A percentile compares a stretch with the other conserved stretches of the same genome.
phyloP scores from a whole-genome alignment of 2,888 invertebrate genomes.

The Tipula helvola region DNA sequence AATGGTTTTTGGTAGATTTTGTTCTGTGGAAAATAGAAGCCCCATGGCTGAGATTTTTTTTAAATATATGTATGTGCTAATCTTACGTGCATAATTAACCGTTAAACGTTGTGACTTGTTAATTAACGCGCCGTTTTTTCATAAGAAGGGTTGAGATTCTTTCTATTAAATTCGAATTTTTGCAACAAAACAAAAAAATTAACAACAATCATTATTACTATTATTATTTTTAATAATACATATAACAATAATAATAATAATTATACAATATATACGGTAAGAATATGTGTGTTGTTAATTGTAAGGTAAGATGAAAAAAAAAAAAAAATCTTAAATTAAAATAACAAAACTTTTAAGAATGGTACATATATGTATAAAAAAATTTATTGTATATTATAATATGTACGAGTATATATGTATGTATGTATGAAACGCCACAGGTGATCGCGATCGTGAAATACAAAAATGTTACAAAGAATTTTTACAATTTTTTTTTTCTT shows the following conservation, averaged over 20 bases:
- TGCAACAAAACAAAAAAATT: background rate
- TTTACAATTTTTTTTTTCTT: background rate
- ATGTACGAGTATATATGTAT: background rate
- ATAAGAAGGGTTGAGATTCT: background rate
- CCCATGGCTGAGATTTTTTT: background rate
- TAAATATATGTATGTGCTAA: background rate
- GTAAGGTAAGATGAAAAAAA: background rate
- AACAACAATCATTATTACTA: background rate
- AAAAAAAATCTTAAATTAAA: background rate
- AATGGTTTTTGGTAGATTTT: background rate
- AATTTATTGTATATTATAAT: background rate
- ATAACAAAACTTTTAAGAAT: background rate
- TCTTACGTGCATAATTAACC: background rate
- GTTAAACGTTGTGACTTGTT: background rate
- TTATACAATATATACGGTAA: background rate
- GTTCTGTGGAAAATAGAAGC: background rate
- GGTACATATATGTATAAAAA: background rate
- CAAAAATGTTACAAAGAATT: background rate
- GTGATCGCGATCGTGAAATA: background rate
- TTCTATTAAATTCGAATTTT: background rate
- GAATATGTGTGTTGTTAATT: background rate
- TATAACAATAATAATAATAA: background rate
- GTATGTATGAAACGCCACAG: background rate
- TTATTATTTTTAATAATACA: background rate
- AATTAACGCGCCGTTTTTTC: background rate